These are phyloP conservation scores for Gnatocerus cornutus DNA, from an alignment of 2,888 invertebrate species.

Conservation along the genomic window DNA sequence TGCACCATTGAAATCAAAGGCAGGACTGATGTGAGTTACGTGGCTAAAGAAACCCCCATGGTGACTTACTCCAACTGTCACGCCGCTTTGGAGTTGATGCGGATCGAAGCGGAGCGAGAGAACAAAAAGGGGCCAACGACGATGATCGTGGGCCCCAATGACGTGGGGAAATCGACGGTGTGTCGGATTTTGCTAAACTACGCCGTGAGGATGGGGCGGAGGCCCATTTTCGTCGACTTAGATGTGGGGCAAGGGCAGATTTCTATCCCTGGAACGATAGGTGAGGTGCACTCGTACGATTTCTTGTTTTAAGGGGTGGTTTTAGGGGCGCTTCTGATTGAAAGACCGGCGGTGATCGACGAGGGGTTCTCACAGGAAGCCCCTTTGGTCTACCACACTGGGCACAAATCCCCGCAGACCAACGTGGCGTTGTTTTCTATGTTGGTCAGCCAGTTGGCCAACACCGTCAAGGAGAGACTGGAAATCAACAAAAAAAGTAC, in stretches of 20 bases:
- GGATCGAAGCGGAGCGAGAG: slow-evolving; percentile 85
- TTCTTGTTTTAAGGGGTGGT: slow-evolving; percentile 7
- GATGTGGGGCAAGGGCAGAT: slow-evolving; percentile 97
- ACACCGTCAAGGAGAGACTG: slow-evolving; percentile 87
- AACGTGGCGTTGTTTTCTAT: slow-evolving; percentile 91
- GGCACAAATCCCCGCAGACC: slow-evolving; percentile 83
- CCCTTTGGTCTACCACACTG: slow-evolving; percentile 95
- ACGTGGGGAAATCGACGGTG: slow-evolving; percentile 97
- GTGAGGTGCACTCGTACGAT: slow-evolving; percentile 65
- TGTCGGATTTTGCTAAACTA: slow-evolving; percentile 91
- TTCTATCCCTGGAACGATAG: slow-evolving; percentile 93
- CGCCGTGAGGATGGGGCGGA: slow-evolving; percentile 90
- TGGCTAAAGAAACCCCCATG: slow-evolving; percentile 98
- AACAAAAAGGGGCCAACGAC: slow-evolving; percentile 86
- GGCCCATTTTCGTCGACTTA: slow-evolving; percentile 94
- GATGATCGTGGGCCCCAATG: slow-evolving; percentile 94
- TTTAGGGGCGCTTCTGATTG: slow-evolving; percentile 87
- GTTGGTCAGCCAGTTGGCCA: slow-evolving; percentile 88
- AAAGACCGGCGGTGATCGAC: slow-evolving; percentile 93
- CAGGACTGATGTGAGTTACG: slow-evolving; percentile 93
- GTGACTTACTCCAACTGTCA: slow-evolving; percentile 96
- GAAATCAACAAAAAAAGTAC: slow-evolving; percentile 91
- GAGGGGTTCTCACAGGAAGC: slow-evolving; percentile 97
- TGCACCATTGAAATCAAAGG: slow-evolving; percentile 91
- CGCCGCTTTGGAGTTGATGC: slow-evolving; percentile 92